Conservation (phyloP, 2,113 vertebrate species). For the western clawed frog (Xenopus tropicalis) region DNA sequence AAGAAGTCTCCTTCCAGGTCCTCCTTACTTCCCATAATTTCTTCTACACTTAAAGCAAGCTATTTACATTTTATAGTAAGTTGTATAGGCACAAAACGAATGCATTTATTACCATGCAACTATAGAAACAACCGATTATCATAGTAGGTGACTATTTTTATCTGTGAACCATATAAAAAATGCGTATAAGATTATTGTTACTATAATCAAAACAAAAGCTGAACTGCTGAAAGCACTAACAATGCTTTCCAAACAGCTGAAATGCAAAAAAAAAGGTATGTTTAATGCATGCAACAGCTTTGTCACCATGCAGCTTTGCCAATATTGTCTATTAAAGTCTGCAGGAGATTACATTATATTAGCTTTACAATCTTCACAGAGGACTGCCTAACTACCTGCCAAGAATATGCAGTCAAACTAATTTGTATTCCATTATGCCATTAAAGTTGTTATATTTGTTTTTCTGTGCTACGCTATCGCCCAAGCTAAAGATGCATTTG, state of each 20-base stretch:
- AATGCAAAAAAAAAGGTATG: conserved; percentile 33
- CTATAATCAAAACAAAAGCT: conserved; percentile 13
- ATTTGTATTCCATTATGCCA: conserved; percentile 26
- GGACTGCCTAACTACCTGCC: not conserved
- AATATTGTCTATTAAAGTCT: conserved; percentile 26
- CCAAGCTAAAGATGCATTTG: conserved; percentile 32
- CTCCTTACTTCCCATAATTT: too few relatives aligned
- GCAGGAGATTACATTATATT: conserved; percentile 15
- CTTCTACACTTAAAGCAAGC: too few relatives aligned
- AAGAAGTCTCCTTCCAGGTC: too few relatives aligned
- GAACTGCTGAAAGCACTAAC: conserved; percentile 24
- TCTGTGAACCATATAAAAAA: not conserved
- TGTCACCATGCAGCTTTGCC: conserved; percentile 23
- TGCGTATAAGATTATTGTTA: not conserved
- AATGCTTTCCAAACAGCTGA: conserved; percentile 11
- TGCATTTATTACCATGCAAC: too few relatives aligned
- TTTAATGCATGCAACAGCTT: conserved; percentile 38
- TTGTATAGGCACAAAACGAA: too few relatives aligned
- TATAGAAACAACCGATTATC: too few relatives aligned
- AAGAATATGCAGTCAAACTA: conserved; percentile 8
- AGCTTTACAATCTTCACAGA: conserved; percentile 21
- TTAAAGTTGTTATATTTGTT: conserved; percentile 28
- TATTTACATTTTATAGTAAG: too few relatives aligned
- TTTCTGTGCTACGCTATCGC: conserved; percentile 19
- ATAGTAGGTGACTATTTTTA: too few relatives aligned